Evolutionary conservation across 2,888 invertebrate species (phyloP).

Genomic region (Phyllotreta cruciferae): DNA sequence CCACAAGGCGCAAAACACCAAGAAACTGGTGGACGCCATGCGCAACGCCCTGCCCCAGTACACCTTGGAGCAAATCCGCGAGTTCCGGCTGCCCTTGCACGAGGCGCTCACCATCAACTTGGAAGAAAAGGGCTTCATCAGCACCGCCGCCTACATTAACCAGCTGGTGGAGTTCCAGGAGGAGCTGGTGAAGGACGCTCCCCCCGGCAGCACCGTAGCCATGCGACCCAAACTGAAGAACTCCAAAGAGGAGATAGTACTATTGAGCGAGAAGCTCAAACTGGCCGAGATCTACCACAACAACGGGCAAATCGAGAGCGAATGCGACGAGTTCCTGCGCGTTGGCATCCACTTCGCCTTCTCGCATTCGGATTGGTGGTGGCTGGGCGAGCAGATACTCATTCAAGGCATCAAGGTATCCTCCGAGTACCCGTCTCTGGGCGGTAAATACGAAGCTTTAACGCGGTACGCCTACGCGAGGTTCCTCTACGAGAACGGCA

Average conservation of each 20-base stretch:
- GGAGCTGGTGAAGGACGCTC: slow-evolving; percentile 61
- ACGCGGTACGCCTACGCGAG: slow-evolving; percentile 64
- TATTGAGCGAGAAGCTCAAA: slow-evolving; percentile 37
- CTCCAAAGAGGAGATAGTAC: slow-evolving; percentile 50
- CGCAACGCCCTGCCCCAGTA: slow-evolving; percentile 55
- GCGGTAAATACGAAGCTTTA: slow-evolving; percentile 62
- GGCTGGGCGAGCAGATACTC: slow-evolving; percentile 67
- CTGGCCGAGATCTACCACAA: slow-evolving; percentile 45
- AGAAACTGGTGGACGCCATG: slow-evolving; percentile 46
- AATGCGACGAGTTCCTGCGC: slow-evolving; percentile 58
- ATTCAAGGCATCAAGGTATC: slow-evolving; percentile 61
- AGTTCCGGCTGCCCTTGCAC: slow-evolving; percentile 63
- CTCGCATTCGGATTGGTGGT: slow-evolving; percentile 58
- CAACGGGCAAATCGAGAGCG: slow-evolving; percentile 40
- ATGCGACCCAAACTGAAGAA: slow-evolving; percentile 52
- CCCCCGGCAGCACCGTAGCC: slow-evolving; percentile 63
- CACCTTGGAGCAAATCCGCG: slow-evolving; percentile 56
- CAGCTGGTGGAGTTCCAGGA: slow-evolving; percentile 66
- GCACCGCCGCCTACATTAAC: slow-evolving; percentile 63
- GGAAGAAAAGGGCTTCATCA: slow-evolving; percentile 62
- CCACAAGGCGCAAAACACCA: not conserved
- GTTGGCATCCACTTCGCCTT: slow-evolving; percentile 60
- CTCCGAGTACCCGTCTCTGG: slow-evolving; percentile 60
- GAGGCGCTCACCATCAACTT: slow-evolving; percentile 66
- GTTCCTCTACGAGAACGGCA: slow-evolving; percentile 65